These are phyloP conservation scores for Enteromius afrohamiltoni DNA, from an alignment of 2,797 vertebrate genomes.

Conservation along the genomic window DNA sequence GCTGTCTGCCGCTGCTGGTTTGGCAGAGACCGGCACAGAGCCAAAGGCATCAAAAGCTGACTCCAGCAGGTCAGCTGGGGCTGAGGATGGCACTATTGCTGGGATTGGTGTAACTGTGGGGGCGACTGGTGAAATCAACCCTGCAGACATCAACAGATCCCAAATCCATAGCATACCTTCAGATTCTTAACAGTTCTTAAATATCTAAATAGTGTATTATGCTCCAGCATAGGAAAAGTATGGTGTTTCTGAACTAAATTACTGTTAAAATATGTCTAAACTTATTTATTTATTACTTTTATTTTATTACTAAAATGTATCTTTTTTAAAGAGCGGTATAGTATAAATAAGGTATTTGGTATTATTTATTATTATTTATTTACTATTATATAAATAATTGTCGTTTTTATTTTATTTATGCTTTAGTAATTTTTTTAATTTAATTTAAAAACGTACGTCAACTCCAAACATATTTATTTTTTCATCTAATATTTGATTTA, in stretches of 20 bases:
- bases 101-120: constrained; percentile 73
- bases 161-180: background rate
- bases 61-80: constrained; percentile 89
- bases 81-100: constrained; percentile 72
- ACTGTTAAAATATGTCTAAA: background rate
- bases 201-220: background rate
- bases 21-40: constrained; percentile 60
- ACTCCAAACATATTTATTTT: background rate
- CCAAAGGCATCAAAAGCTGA: constrained; percentile 90
- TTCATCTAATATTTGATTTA: background rate
- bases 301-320: background rate
- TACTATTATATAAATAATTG: no score
- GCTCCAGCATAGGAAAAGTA: no score
- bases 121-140: constrained; percentile 77
- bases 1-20: constrained; percentile 76
- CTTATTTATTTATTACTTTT: background rate
- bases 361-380: no score
- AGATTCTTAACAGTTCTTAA: background rate
- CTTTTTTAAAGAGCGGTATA: no score
- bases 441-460: no score
- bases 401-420: background rate
- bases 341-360: no score
- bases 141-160: constrained; percentile 55
- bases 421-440: background rate
- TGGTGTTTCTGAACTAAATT: background rate